Evolutionary conservation across 1,140 invertebrate genomes (phyloP).

Genomic region (Stenopsyche tienmushanensis): DNA sequence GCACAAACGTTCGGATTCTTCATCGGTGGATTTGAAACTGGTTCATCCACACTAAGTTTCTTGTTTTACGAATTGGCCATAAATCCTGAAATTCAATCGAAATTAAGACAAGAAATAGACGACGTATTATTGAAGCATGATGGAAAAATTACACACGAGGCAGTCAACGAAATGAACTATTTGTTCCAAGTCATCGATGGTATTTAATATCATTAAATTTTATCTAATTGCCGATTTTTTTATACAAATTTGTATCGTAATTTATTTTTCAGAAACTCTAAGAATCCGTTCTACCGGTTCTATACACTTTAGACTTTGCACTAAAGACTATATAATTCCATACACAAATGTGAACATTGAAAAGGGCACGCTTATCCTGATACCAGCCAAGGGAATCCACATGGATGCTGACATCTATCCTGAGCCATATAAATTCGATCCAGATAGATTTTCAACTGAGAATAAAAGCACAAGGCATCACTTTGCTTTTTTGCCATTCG

Average conservation of each 20-base stretch:
- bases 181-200: conserved; percentile 57
- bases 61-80: conserved; percentile 53
- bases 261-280: conserved; percentile 48
- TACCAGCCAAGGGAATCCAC: conserved; percentile 64
- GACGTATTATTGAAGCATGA: conserved; percentile 49
- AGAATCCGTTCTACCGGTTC: conserved; percentile 55
- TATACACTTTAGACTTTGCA: conserved; percentile 48
- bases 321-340: conserved; percentile 55
- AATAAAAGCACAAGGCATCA: conserved; percentile 50
- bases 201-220: conserved; percentile 36
- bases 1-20: conserved; percentile 58
- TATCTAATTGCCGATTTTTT: neutral
- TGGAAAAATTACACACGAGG: conserved; percentile 59
- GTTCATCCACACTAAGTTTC: conserved; percentile 50
- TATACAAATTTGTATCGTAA: conserved; percentile 3
- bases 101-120: conserved; percentile 52
- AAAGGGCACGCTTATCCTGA: conserved; percentile 56
- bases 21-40: conserved; percentile 56
- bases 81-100: conserved; percentile 52
- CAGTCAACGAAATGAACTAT: conserved; percentile 58
- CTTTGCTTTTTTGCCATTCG: conserved; percentile 66
- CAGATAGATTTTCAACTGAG: conserved; percentile 59
- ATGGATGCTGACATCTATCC: conserved; percentile 58
- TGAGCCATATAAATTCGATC: conserved; percentile 61
- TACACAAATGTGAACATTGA: conserved; percentile 49